Evolutionary conservation across 2,113 vertebrate species (phyloP).

Genomic region (Martes martes): DNA sequence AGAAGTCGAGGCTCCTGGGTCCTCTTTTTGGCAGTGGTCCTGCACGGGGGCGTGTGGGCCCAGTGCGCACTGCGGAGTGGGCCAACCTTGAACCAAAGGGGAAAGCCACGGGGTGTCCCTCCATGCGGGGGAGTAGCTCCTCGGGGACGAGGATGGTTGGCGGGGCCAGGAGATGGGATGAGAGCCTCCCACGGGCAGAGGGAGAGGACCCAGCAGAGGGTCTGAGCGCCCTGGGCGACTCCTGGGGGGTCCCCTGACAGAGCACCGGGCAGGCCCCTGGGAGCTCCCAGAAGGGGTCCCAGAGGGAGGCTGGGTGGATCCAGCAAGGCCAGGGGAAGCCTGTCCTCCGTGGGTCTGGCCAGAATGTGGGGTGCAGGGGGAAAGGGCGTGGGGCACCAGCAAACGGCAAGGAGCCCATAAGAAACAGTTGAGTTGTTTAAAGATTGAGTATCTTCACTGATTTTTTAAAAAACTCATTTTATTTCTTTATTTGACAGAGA

Average conservation of each 20-base stretch:
- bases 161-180: neutral
- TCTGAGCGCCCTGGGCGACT: neutral
- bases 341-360: too few species aligned
- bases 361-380: neutral
- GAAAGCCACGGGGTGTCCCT: neutral
- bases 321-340: neutral
- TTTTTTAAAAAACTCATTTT: too few species aligned
- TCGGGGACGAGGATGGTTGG: fast-evolving
- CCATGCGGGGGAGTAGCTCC: fast-evolving
- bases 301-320: neutral
- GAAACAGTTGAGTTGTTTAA: neutral
- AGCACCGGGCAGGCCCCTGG: fast-evolving
- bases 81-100: neutral
- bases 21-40: too few species aligned
- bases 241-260: neutral
- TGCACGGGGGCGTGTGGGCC: neutral
- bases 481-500: too few species aligned
- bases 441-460: neutral
- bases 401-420: neutral
- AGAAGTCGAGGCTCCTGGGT: neutral
- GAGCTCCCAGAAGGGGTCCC: neutral
- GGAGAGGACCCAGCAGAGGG: fast-evolving
- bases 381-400: too few species aligned
- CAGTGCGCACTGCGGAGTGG: fast-evolving
- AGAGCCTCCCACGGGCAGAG: neutral